These are phyloP conservation scores for Leptodactylus fuscus DNA, from an alignment of 2,113 vertebrate species.

Conservation along the genomic window DNA sequence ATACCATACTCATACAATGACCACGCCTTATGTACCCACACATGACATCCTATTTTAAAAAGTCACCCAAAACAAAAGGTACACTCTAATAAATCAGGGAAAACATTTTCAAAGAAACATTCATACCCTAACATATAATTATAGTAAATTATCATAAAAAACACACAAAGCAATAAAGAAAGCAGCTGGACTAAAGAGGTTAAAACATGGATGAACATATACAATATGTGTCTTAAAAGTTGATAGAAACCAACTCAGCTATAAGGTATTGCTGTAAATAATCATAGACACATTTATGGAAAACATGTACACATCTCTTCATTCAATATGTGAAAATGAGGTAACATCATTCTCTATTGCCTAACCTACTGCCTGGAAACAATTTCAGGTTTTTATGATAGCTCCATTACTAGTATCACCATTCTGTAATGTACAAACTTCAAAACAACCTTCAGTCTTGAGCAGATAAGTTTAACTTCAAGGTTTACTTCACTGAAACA, in stretches of 20 bases:
- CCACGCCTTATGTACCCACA: too few relatives aligned
- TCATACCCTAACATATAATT: background rate
- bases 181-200: background rate
- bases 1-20: too few relatives aligned
- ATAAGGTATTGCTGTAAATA: background rate
- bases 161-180: background rate
- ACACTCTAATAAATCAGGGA: too few relatives aligned
- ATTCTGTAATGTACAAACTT: slow-evolving; percentile 5
- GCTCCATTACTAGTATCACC: background rate
- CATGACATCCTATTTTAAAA: too few relatives aligned
- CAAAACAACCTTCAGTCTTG: background rate
- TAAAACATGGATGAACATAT: background rate
- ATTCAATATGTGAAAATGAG: slow-evolving; percentile 37
- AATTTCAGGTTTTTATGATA: slow-evolving; percentile 19
- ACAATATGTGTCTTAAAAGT: background rate
- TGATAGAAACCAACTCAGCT: background rate
- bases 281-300: slow-evolving; percentile 7
- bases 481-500: background rate
- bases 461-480: slow-evolving; percentile 22
- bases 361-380: slow-evolving; percentile 14
- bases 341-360: slow-evolving; percentile 3
- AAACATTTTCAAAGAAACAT: too few relatives aligned
- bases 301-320: background rate
- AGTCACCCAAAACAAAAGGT: too few relatives aligned
- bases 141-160: background rate